Evolutionary conservation across 2,113 vertebrate species (phyloP), one percentile per base, ranked within the genome.

Genomic region (Halichoeres trimaculatus): DNA sequence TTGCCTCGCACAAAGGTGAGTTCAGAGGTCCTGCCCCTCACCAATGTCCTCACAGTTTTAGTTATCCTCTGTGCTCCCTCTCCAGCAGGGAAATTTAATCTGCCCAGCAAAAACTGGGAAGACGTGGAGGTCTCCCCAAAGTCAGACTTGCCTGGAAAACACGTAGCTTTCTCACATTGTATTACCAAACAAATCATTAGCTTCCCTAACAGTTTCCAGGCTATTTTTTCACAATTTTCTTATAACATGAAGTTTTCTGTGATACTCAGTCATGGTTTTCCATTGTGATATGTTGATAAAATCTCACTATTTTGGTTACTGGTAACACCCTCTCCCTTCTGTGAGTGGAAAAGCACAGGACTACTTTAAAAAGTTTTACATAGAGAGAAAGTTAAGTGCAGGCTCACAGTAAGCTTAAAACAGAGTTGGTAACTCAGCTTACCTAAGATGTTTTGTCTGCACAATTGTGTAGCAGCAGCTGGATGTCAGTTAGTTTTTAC

Each of bases 401-500:
- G 22, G 7, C 2, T 45, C 9, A 20, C 38, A 40, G 55, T 50
- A 45, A 47, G 6, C 30, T 56, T 9, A 24, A 26, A 66, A 40
- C 38, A 22, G 14, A 2, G 26, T 3, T 65, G 24, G 20, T 73
- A 41, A 24, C 40, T 67, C 54, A 41, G 3, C 23, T 22, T 51
- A 36, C 57, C 52, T 40, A 76, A 66, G 35, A 17, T 24, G 26
- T 68, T 22, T 13, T 17, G 0, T 20, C 36, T 52, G 35, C 38
- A 48, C 34, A 38, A 38, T 61, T 76, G 41, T 56, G 16, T 20
- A 26, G 34, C 26, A 70, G 48, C 38, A 53, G 74, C 30, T 71
- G 57, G 57, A 34, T 59, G 14, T 57, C 64, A 70, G 22, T 67
- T 51, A 63, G 47, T 67, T 75, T 69, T 51, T 68, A 69, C n/a